Percentiles rank a stretch among this genome's conserved stretches.
Conservation (phyloP, 1,140 invertebrate genomes). For the Solenopsis fugax region DNA sequence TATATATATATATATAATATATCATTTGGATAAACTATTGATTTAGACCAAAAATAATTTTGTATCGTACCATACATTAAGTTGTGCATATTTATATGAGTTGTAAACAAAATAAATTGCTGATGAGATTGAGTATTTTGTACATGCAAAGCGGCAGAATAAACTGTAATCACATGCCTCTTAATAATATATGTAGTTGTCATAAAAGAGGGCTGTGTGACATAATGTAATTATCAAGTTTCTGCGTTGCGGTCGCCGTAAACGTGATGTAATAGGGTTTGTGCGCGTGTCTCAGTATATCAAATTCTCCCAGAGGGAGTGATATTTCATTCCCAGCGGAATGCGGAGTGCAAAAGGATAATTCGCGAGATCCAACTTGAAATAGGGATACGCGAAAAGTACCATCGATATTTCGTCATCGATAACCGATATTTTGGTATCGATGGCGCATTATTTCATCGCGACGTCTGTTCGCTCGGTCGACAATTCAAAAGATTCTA, state of each 20-base stretch:
- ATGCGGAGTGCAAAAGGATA: constrained; percentile 37
- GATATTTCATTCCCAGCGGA: constrained; percentile 46
- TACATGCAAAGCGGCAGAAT: constrained; percentile 7
- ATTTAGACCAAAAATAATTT: background rate
- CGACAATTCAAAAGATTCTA: background rate
- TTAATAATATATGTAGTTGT: constrained; percentile 46
- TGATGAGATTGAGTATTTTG: background rate
- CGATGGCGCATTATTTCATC: constrained; percentile 2
- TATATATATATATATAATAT: constrained; percentile 35
- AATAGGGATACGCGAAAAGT: constrained; percentile 14
- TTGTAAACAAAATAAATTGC: background rate
- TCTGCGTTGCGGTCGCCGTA: constrained; percentile 44
- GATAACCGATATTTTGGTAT: constrained; percentile 3
- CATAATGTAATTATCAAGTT: constrained; percentile 62
- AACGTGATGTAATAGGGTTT: constrained; percentile 55
- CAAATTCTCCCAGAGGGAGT: constrained; percentile 49
- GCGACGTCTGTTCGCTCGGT: background rate
- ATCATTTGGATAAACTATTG: background rate
- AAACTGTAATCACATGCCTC: constrained; percentile 27
- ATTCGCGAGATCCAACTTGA: constrained; percentile 2
- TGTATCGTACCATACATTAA: background rate
- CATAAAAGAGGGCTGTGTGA: constrained; percentile 49
- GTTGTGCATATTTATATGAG: background rate
- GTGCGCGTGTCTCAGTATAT: constrained; percentile 55
- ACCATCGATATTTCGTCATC: background rate